phyloP scores from a whole-genome alignment of 2,797 vertebrate genomes.

The Podarcis siculus region DNA sequence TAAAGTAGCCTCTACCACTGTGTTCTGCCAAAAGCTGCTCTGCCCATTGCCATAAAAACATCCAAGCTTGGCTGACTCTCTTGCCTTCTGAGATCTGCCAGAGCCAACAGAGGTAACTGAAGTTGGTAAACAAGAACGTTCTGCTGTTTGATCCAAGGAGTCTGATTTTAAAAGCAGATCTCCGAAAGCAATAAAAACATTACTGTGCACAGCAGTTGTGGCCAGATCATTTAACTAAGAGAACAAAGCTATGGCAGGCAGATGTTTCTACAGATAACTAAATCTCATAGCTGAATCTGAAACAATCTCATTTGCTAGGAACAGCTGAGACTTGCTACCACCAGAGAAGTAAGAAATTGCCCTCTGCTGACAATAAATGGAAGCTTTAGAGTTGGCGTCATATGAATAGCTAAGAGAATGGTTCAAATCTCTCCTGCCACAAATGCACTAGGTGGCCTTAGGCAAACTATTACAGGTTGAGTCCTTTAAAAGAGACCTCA shows the following conservation, averaged over 20 bases:
- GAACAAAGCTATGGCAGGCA: neutral
- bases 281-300: neutral
- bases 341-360: neutral
- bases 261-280: too few relatives aligned
- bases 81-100: neutral
- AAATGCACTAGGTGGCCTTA: neutral
- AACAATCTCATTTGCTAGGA: neutral
- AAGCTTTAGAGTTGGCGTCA: neutral
- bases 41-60: neutral
- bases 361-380: neutral
- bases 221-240: too few relatives aligned
- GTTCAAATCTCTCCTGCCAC: neutral
- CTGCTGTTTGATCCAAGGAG: neutral
- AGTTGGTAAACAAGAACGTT: neutral
- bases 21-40: neutral
- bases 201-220: neutral
- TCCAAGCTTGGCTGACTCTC: neutral
- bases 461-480: neutral
- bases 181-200: neutral
- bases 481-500: too few relatives aligned
- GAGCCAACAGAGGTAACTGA: neutral
- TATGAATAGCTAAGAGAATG: neutral
- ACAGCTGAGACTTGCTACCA: neutral
- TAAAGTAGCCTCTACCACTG: neutral
- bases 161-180: neutral